Evolutionary conservation across 2,888 invertebrate species (phyloP).

Genomic region (Tenthredo distinguenda): DNA sequence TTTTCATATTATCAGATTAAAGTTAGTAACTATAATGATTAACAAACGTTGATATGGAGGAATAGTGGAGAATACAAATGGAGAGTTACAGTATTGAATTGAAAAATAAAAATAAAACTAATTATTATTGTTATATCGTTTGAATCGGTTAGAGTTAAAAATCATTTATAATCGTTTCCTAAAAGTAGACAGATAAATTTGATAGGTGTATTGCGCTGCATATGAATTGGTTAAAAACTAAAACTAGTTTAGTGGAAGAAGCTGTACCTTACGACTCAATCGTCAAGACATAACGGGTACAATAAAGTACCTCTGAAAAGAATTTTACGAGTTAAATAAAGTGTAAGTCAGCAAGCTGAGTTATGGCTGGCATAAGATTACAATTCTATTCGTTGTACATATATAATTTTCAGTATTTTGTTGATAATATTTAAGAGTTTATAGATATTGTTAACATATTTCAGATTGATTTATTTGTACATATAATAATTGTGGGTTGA

Average conservation of each 20-base stretch:
- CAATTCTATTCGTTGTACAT: slow-evolving; percentile 60
- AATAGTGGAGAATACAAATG: background rate
- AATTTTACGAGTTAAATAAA: slow-evolving; percentile 20
- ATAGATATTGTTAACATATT: slow-evolving; percentile 66
- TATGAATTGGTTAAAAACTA: slow-evolving; percentile 1
- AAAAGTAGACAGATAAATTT: background rate
- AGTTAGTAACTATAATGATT: background rate
- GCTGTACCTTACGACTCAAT: slow-evolving; percentile 42
- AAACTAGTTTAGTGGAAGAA: slow-evolving; percentile 39
- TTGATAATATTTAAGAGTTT: slow-evolving; percentile 66
- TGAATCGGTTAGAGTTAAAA: background rate
- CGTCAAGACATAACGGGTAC: slow-evolving; percentile 36
- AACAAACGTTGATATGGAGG: background rate
- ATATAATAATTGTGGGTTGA: slow-evolving; percentile 59
- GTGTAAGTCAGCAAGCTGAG: slow-evolving; percentile 17
- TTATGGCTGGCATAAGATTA: slow-evolving; percentile 24
- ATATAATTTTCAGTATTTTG: slow-evolving; percentile 67
- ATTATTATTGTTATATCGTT: slow-evolving; percentile 2
- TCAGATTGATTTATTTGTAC: slow-evolving; percentile 66
- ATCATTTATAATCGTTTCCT: background rate
- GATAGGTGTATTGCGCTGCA: slow-evolving; percentile 38
- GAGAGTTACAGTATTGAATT: background rate
- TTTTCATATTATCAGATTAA: background rate
- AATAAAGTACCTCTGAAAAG: slow-evolving; percentile 46
- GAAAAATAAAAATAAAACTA: background rate